phyloP scores from a whole-genome alignment of 2,888 invertebrate species.

The Scrobipalpa atriplicella region DNA sequence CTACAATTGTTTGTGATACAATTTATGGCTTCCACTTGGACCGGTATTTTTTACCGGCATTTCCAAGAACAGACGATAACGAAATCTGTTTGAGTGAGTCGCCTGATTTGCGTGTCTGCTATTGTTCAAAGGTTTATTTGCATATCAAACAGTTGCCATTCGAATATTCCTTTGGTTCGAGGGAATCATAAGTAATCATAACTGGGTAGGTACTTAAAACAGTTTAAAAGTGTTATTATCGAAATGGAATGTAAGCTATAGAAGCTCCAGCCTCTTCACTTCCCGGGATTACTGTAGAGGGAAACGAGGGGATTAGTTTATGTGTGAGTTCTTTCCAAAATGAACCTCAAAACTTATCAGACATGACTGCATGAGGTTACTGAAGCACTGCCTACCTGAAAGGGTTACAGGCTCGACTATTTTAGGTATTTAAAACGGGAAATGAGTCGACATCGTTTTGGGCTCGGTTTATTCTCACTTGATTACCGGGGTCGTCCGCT shows the following conservation, averaged over 20 bases:
- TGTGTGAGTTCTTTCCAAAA: too few species aligned
- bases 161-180: conserved; percentile 24
- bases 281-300: too few species aligned
- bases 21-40: conserved; percentile 53
- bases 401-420: too few species aligned
- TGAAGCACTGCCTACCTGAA: too few species aligned
- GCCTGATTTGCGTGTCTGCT: neutral
- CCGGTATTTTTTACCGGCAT: conserved; percentile 39
- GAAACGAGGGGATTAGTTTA: too few species aligned
- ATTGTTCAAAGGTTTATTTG: neutral
- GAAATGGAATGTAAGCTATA: too few species aligned
- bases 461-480: conserved; percentile 55
- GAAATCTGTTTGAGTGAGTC: neutral
- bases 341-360: too few species aligned
- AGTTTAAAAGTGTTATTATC: too few species aligned
- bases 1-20: conserved; percentile 53
- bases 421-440: conserved; percentile 39
- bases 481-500: conserved; percentile 51
- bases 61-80: conserved; percentile 28
- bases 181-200: conserved; percentile 32
- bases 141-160: conserved; percentile 35
- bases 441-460: conserved; percentile 50
- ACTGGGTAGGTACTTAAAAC: too few species aligned
- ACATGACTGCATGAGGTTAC: too few species aligned
- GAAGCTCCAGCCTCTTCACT: too few species aligned